phyloP scores from a whole-genome alignment of 2,888 invertebrate genomes.

The Subacronicta megacephala region DNA sequence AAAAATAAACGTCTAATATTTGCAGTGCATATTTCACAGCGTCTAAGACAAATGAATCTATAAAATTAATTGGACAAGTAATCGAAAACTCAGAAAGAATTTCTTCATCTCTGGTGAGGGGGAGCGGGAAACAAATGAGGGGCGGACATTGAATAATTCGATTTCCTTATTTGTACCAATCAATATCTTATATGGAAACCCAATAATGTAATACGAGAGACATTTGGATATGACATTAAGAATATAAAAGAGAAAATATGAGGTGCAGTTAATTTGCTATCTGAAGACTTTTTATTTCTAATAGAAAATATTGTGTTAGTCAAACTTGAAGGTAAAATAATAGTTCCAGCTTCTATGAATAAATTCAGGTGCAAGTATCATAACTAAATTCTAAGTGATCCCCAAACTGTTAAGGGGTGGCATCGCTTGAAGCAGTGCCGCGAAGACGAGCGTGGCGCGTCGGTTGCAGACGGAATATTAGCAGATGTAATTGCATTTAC shows the following conservation, averaged over 20 bases:
- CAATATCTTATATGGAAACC: slow-evolving; percentile 85
- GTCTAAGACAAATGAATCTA: slow-evolving; percentile 88
- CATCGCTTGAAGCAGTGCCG: slow-evolving; percentile 70
- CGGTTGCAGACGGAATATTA: slow-evolving; percentile 87
- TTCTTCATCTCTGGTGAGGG: slow-evolving; percentile 87
- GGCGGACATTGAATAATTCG: slow-evolving; percentile 90
- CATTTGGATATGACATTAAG: slow-evolving; percentile 63
- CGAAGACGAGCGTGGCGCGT: slow-evolving; percentile 62
- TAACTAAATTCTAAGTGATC: slow-evolving; percentile 80
- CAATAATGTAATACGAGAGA: slow-evolving; percentile 73
- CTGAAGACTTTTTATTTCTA: slow-evolving; percentile 18
- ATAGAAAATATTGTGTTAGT: not conserved
- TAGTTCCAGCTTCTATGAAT: slow-evolving; percentile 57
- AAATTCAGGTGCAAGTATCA: slow-evolving; percentile 75
- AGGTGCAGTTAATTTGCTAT: slow-evolving; percentile 27
- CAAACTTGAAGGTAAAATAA: too few species aligned
- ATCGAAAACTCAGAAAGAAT: slow-evolving; percentile 90
- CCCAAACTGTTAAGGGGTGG: slow-evolving; percentile 81
- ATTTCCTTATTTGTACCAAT: slow-evolving; percentile 90
- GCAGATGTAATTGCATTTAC: slow-evolving; percentile 87
- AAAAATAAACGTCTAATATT: slow-evolving; percentile 60
- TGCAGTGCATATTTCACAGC: slow-evolving; percentile 77
- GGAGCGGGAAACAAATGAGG: slow-evolving; percentile 88
- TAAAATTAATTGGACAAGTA: slow-evolving; percentile 90
- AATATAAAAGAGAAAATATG: slow-evolving; percentile 43